phyloP scores from a whole-genome alignment of 2,888 invertebrate species.

The Coremacera marginata region DNA sequence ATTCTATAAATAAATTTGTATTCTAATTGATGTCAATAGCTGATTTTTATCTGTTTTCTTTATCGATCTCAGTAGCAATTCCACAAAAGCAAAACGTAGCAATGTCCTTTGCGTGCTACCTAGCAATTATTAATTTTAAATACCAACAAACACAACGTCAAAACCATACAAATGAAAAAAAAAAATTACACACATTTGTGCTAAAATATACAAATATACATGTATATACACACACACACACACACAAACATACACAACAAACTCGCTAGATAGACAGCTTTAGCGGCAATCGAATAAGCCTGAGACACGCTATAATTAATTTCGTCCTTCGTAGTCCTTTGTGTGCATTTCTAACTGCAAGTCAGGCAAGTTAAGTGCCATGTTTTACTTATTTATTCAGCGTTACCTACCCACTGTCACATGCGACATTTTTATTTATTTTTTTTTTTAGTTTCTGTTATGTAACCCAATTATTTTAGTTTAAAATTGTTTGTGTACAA shows the following conservation, averaged over 20 bases:
- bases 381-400: background rate
- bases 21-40: no score
- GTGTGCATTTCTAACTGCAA: background rate
- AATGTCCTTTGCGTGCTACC: background rate
- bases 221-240: background rate
- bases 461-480: background rate
- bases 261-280: background rate
- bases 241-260: background rate
- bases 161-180: background rate
- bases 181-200: background rate
- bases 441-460: no score
- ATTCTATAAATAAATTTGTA: no score
- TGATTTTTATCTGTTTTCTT: no score
- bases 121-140: background rate
- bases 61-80: no score
- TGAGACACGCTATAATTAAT: slow-evolving; percentile 10
- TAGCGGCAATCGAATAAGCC: no score
- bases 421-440: no score
- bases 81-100: no score
- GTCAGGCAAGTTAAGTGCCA: background rate
- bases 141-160: background rate
- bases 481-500: background rate
- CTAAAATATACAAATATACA: background rate
- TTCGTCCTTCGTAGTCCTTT: slow-evolving; percentile 18
- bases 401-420: background rate